phyloP scores from a whole-genome alignment of 2,113 vertebrate genomes.

The Platycercus adscitus region DNA sequence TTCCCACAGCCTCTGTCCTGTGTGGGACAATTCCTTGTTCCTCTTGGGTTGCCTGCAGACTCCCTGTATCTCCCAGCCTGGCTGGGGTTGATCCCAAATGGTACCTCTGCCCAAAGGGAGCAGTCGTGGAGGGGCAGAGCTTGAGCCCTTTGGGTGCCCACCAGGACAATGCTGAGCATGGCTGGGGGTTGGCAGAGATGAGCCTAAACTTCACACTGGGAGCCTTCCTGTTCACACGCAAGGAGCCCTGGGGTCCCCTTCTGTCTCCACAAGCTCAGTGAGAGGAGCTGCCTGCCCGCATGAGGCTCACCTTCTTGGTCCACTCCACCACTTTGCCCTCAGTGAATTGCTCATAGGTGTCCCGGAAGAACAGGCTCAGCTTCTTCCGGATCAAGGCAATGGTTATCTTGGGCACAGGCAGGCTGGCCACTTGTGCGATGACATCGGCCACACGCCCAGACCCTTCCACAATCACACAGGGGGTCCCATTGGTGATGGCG shows the following conservation, averaged over 20 bases:
- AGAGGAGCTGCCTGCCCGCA: background rate
- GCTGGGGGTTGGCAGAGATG: accelerated
- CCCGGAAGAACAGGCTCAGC: constrained; percentile 79
- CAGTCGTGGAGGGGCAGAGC: background rate
- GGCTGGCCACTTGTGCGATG: constrained; percentile 84
- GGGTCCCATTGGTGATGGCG: constrained; percentile 85
- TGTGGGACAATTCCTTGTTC: background rate
- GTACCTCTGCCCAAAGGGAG: background rate
- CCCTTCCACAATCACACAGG: constrained; percentile 92
- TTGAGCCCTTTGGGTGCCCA: background rate
- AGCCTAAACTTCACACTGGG: accelerated
- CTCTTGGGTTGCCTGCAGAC: accelerated
- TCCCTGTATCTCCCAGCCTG: background rate
- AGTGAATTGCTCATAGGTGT: constrained; percentile 81
- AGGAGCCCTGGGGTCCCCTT: background rate
- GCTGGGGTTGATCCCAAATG: background rate
- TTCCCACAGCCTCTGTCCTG: background rate
- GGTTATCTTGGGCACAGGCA: constrained; percentile 80
- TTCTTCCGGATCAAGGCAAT: constrained; percentile 81
- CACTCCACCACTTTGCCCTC: constrained; percentile 82
- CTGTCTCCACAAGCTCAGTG: background rate
- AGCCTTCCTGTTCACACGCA: background rate
- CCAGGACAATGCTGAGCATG: background rate
- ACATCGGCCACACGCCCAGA: constrained; percentile 93
- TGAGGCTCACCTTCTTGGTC: constrained; percentile 89